Conservation (phyloP, 1,140 invertebrate genomes). For the Zaprionus camerounensis region DNA sequence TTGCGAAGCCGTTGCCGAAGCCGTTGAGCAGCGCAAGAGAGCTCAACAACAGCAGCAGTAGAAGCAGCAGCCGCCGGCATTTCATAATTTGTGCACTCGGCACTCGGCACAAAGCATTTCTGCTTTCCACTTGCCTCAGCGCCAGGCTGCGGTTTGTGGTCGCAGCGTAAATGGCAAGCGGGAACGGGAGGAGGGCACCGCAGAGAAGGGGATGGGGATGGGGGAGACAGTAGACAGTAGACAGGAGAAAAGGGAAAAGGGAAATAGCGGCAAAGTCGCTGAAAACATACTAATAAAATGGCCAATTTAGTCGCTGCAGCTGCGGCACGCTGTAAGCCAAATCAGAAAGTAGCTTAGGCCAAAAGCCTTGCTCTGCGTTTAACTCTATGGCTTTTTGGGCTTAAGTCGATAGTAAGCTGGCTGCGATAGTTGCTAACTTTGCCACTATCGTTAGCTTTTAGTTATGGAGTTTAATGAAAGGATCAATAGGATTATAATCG, state of each 20-base stretch:
- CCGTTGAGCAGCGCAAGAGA: slow-evolving; percentile 17
- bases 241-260: neutral
- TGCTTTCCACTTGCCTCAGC: slow-evolving; percentile 38
- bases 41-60: slow-evolving; percentile 54
- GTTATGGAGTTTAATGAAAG: neutral
- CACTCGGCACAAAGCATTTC: slow-evolving; percentile 38
- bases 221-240: neutral
- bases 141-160: slow-evolving; percentile 58
- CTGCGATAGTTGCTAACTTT: neutral
- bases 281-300: slow-evolving; percentile 65
- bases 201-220: too few relatives aligned
- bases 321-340: slow-evolving; percentile 61
- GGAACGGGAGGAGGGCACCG: neutral
- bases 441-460: neutral
- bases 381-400: neutral
- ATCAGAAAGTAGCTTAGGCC: slow-evolving; percentile 57
- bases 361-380: slow-evolving; percentile 27
- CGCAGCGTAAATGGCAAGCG: slow-evolving; percentile 9
- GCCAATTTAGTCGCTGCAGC: slow-evolving; percentile 68
- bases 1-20: slow-evolving; percentile 10
- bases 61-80: slow-evolving; percentile 55
- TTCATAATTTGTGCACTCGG: slow-evolving; percentile 63
- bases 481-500: too few relatives aligned
- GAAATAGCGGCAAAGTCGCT: slow-evolving; percentile 25
- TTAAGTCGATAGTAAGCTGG: slow-evolving; percentile 4